Base-by-base conservation (phyloP, 2,113 vertebrate species). In the Cepphus grylle region DNA sequence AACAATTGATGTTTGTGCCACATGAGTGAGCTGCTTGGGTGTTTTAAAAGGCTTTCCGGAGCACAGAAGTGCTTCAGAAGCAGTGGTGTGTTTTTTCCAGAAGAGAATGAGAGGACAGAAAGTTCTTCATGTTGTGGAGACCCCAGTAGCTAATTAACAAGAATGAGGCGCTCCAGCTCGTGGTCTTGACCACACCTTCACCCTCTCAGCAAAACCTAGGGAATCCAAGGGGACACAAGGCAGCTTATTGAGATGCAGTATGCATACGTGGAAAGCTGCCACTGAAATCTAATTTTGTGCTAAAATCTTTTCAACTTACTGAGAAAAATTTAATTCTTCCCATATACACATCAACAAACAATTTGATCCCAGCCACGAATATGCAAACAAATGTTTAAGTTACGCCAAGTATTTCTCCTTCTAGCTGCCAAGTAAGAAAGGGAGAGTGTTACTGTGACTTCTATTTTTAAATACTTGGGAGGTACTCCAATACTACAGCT, bases 381-480 rank as follows among this genome's bases (percentile, higher is more conserved):
- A 94, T 95, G 94, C 94, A 95, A 97, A 97, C 94, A 96, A 93
- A 96, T 43, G 71, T 86, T 8, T 91, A 89, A 93, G 74, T 91
- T 90, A 91, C 0, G 78, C 93, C 95, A 96, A 95, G 81, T 91
- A 93, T 95, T 95, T 86, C 53, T 95, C 53, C 91, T 77, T 55
- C 62, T 73, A 23, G 4, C 96, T 95, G 96, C 96, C 96, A 97
- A 97, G 87, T 61, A 56, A 94, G 91, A 93, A 93, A 90, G 59
- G 81, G 74, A 97, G 89, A 93, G 94, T 80, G 81, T 97, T 95
- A 53, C 86, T 93, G 78, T 6, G 53, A 79, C 66, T 95, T 95
- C 97, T 97, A 85, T 95, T 97, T 95, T 91, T 93, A 94, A 94
- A 89, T 90, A 22, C 71, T 94, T 94, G 95, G 91, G 89, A 96